A percentile compares a stretch with the other conserved stretches of the same genome.
Evolutionary conservation across 2,888 invertebrate genomes (phyloP).

Genomic region (Mayetiola destructor): DNA sequence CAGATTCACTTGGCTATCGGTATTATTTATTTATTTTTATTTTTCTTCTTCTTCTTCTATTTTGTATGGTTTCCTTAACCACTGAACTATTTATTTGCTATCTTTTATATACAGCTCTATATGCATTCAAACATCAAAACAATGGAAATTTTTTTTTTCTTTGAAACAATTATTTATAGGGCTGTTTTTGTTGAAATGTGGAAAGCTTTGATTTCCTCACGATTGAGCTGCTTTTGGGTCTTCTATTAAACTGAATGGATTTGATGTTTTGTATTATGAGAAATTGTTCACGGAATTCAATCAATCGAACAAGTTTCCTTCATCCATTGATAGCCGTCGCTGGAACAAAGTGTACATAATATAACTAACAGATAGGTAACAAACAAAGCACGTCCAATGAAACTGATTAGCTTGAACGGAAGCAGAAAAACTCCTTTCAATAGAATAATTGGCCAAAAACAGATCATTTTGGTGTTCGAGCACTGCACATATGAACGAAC

Average conservation of each 20-base stretch:
- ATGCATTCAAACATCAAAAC: no score
- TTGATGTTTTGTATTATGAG: neutral
- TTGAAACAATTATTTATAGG: no score
- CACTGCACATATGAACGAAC: neutral
- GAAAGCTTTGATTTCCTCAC: no score
- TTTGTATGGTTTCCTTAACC: slow-evolving; percentile 2
- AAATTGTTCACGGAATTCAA: no score
- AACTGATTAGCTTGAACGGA: neutral
- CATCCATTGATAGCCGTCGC: neutral
- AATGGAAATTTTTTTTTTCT: no score
- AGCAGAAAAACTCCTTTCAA: neutral
- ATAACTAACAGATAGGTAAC: neutral
- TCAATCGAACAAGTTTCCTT: neutral
- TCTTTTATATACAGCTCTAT: neutral
- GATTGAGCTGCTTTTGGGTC: no score
- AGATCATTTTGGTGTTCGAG: no score
- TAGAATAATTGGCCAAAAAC: neutral
- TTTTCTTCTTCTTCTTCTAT: neutral
- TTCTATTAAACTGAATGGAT: no score
- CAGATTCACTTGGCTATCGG: neutral
- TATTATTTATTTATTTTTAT: neutral
- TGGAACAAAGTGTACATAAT: neutral
- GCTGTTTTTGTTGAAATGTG: neutral
- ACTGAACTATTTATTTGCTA: slow-evolving; percentile 8
- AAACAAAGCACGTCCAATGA: neutral